Base-by-base conservation (phyloP, 2,113 vertebrate species). In the Microcebus lehilahytsara region DNA sequence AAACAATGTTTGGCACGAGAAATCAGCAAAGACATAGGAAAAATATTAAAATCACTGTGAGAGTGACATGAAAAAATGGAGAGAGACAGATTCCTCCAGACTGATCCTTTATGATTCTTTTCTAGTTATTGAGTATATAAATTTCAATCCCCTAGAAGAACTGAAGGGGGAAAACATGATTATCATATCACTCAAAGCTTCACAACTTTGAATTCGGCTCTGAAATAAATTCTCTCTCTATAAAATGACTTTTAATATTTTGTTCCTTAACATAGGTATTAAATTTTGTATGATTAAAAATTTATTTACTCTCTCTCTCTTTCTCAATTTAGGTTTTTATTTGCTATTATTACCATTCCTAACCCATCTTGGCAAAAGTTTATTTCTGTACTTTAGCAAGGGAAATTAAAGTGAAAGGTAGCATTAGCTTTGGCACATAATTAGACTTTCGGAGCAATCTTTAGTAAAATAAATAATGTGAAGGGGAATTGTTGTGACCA, bases 41-140 rank as follows among this genome's bases (percentile, higher is more conserved):
- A 98, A 98, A 98, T 99, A 99, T 99, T 99, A 99, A 99, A 99
- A 99, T 99, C 98, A 95, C 98, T 98, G 88, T 98, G 97, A 98
- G 98, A 99, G 98, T 99, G 99, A 99, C 99, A 99, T 98, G 96
- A 98, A 98, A 98, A 99, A 98, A 99, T 99, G 98, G 98, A 99
- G 98, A 98, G 98, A 98, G 98, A 98, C 98, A 98, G 97, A 99
- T 99, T 98, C 79, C 97, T 98, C 96, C 97, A 97, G 98, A 96
- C 92, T 99, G 98, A 98, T 99, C 98, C 98, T 99, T 99, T 98
- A 98, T 98, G 98, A 99, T 99, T 98, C 97, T 98, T 98, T 98
- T 97, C 98, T 98, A 97, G 98, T 98, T 98, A 98, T 98, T 98
- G 98, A 98, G 98, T 98, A 97, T 99, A 99, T 99, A 99, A 99